phyloP scores from a whole-genome alignment of 2,888 invertebrate genomes.

The Papilio gigon region DNA sequence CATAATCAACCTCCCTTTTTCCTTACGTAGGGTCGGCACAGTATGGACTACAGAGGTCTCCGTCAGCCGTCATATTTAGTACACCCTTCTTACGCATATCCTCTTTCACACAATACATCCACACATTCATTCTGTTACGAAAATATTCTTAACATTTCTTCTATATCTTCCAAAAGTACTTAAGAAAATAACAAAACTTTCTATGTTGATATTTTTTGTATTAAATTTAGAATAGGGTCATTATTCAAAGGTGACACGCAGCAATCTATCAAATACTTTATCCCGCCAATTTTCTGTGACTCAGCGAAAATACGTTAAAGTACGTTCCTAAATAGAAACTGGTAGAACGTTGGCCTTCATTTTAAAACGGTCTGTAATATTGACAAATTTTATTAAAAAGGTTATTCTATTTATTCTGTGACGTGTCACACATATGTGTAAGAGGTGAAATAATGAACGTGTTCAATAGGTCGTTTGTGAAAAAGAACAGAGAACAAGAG shows the following conservation, averaged over 20 bases:
- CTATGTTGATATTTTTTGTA: slow-evolving; percentile 18
- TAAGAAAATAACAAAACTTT: slow-evolving; percentile 10
- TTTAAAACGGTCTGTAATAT: neutral
- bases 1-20: too few relatives aligned
- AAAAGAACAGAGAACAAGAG: neutral
- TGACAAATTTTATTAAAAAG: neutral
- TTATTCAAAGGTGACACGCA: slow-evolving; percentile 24
- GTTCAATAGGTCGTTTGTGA: too few relatives aligned
- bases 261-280: slow-evolving; percentile 33
- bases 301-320: slow-evolving; percentile 14
- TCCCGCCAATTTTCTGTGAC: slow-evolving; percentile 22
- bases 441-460: too few relatives aligned
- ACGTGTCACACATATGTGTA: too few relatives aligned
- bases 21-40: too few relatives aligned
- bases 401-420: neutral
- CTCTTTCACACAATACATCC: too few relatives aligned
- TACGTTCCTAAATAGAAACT: slow-evolving; percentile 11
- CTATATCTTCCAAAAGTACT: neutral
- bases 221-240: slow-evolving; percentile 18
- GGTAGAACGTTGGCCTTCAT: slow-evolving; percentile 8
- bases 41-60: too few relatives aligned
- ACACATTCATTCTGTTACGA: neutral
- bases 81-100: too few relatives aligned
- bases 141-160: neutral
- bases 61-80: too few relatives aligned